phyloP scores from a whole-genome alignment of 2,797 vertebrate species.

The Microhierax caerulescens region DNA sequence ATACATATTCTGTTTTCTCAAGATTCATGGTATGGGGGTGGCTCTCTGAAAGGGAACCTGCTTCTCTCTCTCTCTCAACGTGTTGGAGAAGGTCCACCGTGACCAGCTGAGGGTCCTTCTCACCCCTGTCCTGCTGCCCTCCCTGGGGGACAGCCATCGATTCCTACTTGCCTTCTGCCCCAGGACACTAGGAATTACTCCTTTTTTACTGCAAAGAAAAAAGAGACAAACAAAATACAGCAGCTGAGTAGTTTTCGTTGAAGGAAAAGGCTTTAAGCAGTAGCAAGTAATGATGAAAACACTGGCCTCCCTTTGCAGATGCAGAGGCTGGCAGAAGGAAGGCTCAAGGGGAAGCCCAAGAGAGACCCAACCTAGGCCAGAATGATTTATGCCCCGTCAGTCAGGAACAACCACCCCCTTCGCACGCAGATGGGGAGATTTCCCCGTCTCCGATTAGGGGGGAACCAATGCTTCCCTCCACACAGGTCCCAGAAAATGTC shows the following conservation, averaged over 20 bases:
- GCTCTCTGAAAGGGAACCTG: neutral
- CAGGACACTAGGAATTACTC: slow-evolving; percentile 52
- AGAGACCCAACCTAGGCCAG: neutral
- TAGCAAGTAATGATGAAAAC: neutral
- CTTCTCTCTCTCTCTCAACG: neutral
- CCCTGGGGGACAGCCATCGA: neutral
- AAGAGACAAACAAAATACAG: slow-evolving; percentile 26
- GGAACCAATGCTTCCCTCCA: neutral
- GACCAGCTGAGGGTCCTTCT: neutral
- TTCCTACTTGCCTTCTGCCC: slow-evolving; percentile 86
- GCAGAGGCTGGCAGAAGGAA: neutral
- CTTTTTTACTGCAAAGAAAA: slow-evolving; percentile 76
- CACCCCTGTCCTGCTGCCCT: neutral
- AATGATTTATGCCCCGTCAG: neutral
- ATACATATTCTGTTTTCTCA: neutral
- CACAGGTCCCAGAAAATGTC: fast-evolving
- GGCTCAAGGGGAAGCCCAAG: neutral
- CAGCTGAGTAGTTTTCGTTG: neutral
- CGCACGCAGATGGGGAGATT: neutral
- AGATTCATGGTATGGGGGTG: neutral
- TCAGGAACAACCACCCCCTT: neutral
- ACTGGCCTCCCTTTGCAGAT: neutral
- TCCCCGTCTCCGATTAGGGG: neutral
- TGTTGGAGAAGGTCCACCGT: neutral
- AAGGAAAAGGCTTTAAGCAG: neutral